phyloP scores from a whole-genome alignment of 2,888 invertebrate genomes.

The Acrobasis consociella region DNA sequence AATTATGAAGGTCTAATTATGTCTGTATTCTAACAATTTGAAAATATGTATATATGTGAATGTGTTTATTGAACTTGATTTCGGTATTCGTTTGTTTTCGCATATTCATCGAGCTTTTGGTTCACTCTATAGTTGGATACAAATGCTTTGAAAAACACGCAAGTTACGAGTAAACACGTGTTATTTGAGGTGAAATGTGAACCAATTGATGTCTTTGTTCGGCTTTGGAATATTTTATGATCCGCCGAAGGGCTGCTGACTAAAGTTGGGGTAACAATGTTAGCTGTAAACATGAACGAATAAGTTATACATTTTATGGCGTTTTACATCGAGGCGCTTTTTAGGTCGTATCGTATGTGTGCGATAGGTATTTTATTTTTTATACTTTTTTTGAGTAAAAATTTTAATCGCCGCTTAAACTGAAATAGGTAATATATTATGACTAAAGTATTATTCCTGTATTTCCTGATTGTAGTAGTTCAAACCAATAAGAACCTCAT shows the following conservation, averaged over 20 bases:
- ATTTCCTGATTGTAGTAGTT: too few species aligned
- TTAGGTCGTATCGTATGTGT: neutral
- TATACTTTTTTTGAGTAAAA: too few species aligned
- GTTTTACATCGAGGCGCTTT: neutral
- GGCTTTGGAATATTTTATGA: slow-evolving; percentile 62
- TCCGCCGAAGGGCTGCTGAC: slow-evolving; percentile 66
- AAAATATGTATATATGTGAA: neutral
- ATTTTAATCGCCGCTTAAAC: too few species aligned
- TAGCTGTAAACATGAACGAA: slow-evolving; percentile 27
- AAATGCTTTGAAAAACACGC: slow-evolving; percentile 44
- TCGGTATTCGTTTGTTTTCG: neutral
- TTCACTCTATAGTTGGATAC: neutral
- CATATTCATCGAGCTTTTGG: neutral
- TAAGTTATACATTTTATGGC: slow-evolving; percentile 19
- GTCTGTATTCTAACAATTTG: too few species aligned
- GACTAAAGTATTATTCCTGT: too few species aligned
- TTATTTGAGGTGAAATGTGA: slow-evolving; percentile 79
- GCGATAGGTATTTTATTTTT: too few species aligned
- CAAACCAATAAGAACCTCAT: too few species aligned
- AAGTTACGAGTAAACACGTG: slow-evolving; percentile 63
- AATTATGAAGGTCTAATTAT: too few species aligned
- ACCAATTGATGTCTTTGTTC: slow-evolving; percentile 80
- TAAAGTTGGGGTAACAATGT: slow-evolving; percentile 65
- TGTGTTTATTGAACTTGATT: neutral
- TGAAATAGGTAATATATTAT: too few species aligned